Percentiles rank a stretch among this genome's conserved stretches.
phyloP scores from a whole-genome alignment of 2,113 vertebrate genomes.

The Puntigrus tetrazona region DNA sequence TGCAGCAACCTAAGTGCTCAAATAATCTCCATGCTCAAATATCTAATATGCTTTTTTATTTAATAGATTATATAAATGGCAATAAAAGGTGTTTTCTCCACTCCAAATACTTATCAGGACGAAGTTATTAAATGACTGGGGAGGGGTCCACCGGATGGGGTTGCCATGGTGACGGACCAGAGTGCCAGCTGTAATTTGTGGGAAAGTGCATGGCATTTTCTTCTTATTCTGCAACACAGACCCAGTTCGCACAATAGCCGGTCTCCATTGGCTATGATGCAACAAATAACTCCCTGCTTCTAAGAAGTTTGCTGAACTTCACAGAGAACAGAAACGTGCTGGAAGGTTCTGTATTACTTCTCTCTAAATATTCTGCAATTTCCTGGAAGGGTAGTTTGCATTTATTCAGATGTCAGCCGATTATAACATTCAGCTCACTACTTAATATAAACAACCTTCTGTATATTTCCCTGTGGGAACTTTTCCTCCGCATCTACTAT shows the following conservation, averaged over 20 bases:
- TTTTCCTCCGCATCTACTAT: not conserved
- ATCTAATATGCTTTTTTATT: conserved; percentile 22
- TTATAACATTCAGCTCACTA: not conserved
- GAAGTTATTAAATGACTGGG: conserved; percentile 50
- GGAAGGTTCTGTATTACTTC: not conserved
- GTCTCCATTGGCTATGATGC: not conserved
- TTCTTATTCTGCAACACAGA: conserved; percentile 24
- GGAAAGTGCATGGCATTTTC: conserved; percentile 33
- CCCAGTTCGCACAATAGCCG: not conserved
- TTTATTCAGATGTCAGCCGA: not conserved
- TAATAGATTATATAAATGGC: conserved; percentile 15
- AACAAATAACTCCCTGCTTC: not conserved
- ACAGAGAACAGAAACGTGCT: not conserved
- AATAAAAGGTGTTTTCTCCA: conserved; percentile 7
- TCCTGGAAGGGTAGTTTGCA: not conserved
- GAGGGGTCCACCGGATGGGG: conserved; percentile 32
- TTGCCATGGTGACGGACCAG: conserved; percentile 49
- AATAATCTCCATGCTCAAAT: conserved; percentile 6
- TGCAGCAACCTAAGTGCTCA: not conserved
- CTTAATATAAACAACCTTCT: not conserved
- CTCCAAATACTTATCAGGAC: conserved; percentile 45
- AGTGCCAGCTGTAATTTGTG: conserved; percentile 43
- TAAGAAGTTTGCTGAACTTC: not conserved
- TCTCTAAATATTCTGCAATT: not conserved
- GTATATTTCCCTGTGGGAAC: not conserved